phyloP scores from a whole-genome alignment of 2,113 vertebrate species.

The Chaetodon auriga region DNA sequence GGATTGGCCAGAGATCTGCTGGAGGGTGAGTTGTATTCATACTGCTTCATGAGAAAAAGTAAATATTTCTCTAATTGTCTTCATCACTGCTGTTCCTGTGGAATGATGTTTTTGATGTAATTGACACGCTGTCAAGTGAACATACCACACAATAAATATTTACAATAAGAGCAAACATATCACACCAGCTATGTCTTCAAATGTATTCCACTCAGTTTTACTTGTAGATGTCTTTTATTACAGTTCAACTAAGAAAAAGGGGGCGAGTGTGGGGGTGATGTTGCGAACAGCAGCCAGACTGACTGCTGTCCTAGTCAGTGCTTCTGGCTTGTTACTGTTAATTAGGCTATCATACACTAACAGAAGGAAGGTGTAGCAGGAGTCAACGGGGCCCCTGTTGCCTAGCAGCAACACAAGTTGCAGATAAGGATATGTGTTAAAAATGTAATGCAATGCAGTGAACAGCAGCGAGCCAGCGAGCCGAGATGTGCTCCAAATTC shows the following conservation, averaged over 20 bases:
- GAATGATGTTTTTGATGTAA: neutral
- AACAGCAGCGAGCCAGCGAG: constrained; percentile 41
- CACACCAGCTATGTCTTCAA: too few species aligned
- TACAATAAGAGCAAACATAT: neutral
- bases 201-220: too few species aligned
- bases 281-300: too few species aligned
- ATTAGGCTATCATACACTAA: constrained; percentile 40
- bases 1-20: constrained; percentile 96
- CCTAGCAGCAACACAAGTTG: constrained; percentile 73
- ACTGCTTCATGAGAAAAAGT: neutral
- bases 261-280: too few species aligned
- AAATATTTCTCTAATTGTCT: neutral
- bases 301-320: constrained; percentile 2
- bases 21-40: constrained; percentile 86
- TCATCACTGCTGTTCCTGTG: neutral
- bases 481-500: constrained; percentile 36
- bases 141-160: neutral
- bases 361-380: constrained; percentile 55
- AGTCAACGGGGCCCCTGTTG: constrained; percentile 70
- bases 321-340: constrained; percentile 38
- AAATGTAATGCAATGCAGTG: constrained; percentile 65
- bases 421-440: constrained; percentile 72
- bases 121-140: neutral
- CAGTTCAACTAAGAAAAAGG: neutral
- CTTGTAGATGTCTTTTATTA: too few species aligned